A percentile compares a stretch with the other conserved stretches of the same genome.
Evolutionary conservation across 2,797 vertebrate species (phyloP).

Genomic region (Amphiprion clarkii): DNA sequence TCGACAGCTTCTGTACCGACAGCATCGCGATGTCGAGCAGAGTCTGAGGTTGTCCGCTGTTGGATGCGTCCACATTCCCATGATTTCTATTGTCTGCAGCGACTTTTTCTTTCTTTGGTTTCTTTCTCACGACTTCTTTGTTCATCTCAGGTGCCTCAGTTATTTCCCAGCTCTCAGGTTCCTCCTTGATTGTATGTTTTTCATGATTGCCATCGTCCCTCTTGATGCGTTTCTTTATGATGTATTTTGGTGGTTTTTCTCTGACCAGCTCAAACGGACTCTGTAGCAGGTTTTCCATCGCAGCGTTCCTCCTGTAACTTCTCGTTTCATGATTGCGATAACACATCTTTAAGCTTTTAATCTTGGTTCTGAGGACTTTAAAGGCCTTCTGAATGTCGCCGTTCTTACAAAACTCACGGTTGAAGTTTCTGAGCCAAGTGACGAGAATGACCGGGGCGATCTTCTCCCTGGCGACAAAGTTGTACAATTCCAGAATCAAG

Average conservation of each 20-base stretch:
- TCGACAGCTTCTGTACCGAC: slow-evolving; percentile 82
- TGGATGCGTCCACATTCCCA: background rate
- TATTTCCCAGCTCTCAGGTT: slow-evolving; percentile 52
- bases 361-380: slow-evolving; percentile 67
- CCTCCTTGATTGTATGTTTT: slow-evolving; percentile 61
- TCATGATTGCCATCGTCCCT: slow-evolving; percentile 46
- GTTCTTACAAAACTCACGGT: slow-evolving; percentile 79
- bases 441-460: slow-evolving; percentile 81
- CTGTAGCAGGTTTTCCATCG: slow-evolving; percentile 81
- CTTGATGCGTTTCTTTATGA: slow-evolving; percentile 70
- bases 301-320: slow-evolving; percentile 77
- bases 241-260: slow-evolving; percentile 29
- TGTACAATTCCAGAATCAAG: slow-evolving; percentile 83
- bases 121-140: background rate
- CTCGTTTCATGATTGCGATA: slow-evolving; percentile 79
- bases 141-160: slow-evolving; percentile 11
- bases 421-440: slow-evolving; percentile 84
- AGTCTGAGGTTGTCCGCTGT: slow-evolving; percentile 58
- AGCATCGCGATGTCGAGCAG: slow-evolving; percentile 84
- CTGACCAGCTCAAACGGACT: slow-evolving; percentile 81
- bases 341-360: slow-evolving; percentile 77
- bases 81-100: slow-evolving; percentile 11
- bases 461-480: slow-evolving; percentile 81
- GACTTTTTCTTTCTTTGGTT: slow-evolving; percentile 33
- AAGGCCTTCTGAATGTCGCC: slow-evolving; percentile 78